phyloP scores from a whole-genome alignment of 2,113 vertebrate genomes.

The Petroica traversi region DNA sequence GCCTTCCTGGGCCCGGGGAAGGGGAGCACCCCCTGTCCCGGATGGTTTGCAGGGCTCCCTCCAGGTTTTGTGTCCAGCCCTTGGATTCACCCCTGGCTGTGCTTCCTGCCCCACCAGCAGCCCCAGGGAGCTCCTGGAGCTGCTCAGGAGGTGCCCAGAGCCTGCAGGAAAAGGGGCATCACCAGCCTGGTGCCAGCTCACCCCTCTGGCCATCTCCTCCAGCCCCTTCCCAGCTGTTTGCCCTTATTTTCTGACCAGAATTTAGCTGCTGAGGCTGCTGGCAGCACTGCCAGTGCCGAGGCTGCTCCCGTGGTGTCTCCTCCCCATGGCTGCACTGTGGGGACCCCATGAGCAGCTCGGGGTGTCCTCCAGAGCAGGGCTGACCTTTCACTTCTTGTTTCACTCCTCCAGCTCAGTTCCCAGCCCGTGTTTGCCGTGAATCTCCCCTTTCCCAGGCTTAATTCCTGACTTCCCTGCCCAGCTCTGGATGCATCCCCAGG shows the following conservation, averaged over 20 bases:
- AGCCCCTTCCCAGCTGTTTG: neutral
- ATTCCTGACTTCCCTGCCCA: neutral
- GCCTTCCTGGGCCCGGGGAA: accelerated
- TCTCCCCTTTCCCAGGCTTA: neutral
- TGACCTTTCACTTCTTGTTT: neutral
- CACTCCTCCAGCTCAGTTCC: neutral
- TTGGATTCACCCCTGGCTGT: neutral
- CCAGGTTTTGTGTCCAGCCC: neutral
- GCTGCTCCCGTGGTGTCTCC: neutral
- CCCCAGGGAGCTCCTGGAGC: neutral
- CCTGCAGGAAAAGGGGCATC: neutral
- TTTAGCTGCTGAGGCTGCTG: neutral
- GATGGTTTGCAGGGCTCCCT: neutral
- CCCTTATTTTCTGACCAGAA: neutral
- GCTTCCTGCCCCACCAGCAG: neutral
- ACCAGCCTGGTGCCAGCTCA: neutral
- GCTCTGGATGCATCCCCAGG: neutral
- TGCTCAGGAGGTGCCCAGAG: neutral
- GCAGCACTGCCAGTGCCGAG: accelerated
- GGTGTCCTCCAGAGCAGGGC: neutral
- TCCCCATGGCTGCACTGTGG: accelerated
- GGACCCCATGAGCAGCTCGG: accelerated
- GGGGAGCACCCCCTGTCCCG: neutral
- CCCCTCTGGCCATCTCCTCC: neutral
- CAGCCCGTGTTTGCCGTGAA: accelerated